Conservation (phyloP, 2,797 vertebrate genomes). For the Loris lydekkerianus region DNA sequence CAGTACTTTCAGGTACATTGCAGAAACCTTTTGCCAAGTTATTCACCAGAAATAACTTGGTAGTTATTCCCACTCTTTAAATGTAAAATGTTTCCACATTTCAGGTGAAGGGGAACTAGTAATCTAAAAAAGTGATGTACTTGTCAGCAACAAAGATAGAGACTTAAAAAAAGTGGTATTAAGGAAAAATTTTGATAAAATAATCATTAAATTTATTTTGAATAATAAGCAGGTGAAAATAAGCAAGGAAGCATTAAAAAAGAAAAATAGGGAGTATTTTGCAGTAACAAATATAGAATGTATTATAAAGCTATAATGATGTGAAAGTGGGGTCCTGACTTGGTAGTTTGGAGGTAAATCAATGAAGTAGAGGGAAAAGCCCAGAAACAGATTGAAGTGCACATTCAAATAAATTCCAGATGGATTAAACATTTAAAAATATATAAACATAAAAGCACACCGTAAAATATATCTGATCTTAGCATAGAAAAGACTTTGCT, state of each 20-base stretch:
- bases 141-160: background rate
- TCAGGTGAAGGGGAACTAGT: background rate
- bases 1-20: background rate
- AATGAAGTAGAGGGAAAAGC: conserved; percentile 33
- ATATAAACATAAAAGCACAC: background rate
- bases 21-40: conserved; percentile 45
- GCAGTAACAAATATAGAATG: conserved; percentile 19
- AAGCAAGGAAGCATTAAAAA: conserved; percentile 7
- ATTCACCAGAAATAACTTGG: background rate
- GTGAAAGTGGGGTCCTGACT: background rate
- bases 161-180: background rate
- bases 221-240: conserved; percentile 46
- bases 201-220: conserved; percentile 55
- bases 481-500: conserved; percentile 32
- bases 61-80: too few relatives aligned
- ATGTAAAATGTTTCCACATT: background rate
- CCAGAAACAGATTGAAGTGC: conserved; percentile 14
- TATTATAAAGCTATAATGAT: background rate
- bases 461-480: conserved; percentile 33
- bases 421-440: conserved; percentile 57
- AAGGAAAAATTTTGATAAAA: conserved; percentile 1
- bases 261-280: background rate
- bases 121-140: background rate
- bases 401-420: conserved; percentile 54
- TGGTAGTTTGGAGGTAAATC: conserved; percentile 23